These are phyloP conservation scores for Autographa pulchrina DNA, from an alignment of 2,888 invertebrate genomes.

Conservation along the genomic window DNA sequence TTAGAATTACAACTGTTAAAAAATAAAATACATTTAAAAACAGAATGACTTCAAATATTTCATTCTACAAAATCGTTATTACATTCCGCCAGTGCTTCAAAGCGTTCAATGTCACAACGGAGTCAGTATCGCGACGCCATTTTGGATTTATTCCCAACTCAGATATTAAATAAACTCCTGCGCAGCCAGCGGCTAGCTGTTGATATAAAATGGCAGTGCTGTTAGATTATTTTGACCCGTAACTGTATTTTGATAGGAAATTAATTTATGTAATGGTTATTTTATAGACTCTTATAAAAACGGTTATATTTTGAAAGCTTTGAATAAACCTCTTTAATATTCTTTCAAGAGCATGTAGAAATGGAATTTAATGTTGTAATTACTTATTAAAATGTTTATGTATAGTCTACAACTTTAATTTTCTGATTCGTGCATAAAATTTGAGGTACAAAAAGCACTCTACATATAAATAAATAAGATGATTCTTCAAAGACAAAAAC, in stretches of 20 bases:
- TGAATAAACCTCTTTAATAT: neutral
- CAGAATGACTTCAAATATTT: neutral
- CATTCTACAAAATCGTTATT: neutral
- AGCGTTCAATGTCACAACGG: conserved; percentile 59
- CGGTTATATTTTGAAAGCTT: neutral
- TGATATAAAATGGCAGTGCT: conserved; percentile 29
- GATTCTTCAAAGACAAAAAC: too few species aligned
- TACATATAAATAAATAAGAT: too few species aligned
- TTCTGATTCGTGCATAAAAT: too few species aligned
- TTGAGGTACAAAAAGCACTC: too few species aligned
- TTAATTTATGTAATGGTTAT: neutral
- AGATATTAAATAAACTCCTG: conserved; percentile 55
- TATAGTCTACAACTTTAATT: too few species aligned
- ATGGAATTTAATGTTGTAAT: too few species aligned
- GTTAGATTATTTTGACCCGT: conserved; percentile 16
- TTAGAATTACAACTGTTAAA: neutral
- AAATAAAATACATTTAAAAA: neutral
- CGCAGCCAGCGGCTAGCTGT: conserved; percentile 49
- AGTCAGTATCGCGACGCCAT: conserved; percentile 51
- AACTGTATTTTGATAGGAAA: neutral
- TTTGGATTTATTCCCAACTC: conserved; percentile 58
- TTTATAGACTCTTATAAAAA: neutral
- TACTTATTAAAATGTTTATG: too few species aligned
- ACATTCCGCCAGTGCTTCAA: conserved; percentile 17
- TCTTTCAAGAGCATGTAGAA: too few species aligned